These are phyloP conservation scores for Nomada ferruginata DNA, from an alignment of 2,888 invertebrate genomes.

Conservation along the genomic window DNA sequence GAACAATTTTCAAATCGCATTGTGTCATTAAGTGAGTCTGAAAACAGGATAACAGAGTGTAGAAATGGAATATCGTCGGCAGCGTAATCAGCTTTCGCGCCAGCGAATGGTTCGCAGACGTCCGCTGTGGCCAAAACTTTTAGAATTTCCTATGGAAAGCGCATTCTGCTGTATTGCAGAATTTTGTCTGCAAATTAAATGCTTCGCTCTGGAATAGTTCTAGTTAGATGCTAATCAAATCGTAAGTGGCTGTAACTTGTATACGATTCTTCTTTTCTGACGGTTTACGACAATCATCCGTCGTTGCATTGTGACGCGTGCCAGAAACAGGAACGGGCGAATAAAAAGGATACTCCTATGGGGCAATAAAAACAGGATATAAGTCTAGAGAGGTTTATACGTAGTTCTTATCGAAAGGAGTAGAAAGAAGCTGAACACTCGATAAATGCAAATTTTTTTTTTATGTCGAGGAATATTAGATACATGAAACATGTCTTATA, in stretches of 20 bases:
- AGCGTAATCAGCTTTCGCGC: constrained; percentile 64
- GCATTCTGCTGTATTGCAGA: not conserved
- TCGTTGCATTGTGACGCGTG: not conserved
- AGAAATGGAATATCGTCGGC: constrained; percentile 60
- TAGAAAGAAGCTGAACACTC: no score
- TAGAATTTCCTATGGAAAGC: constrained; percentile 28
- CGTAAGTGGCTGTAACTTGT: not conserved
- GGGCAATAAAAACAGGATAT: no score
- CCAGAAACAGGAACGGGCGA: not conserved
- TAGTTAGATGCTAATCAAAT: constrained; percentile 5
- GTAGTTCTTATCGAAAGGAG: no score
- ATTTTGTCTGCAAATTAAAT: constrained; percentile 23
- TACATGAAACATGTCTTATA: no score
- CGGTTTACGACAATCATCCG: not conserved
- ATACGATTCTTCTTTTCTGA: not conserved
- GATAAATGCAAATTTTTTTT: no score
- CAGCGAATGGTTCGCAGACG: constrained; percentile 55
- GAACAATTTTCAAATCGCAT: constrained; percentile 60
- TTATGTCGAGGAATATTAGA: no score
- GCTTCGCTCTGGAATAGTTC: constrained; percentile 11
- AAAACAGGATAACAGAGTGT: constrained; percentile 58
- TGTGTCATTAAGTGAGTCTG: constrained; percentile 53
- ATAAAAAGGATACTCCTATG: no score
- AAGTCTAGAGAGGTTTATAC: no score
- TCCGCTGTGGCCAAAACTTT: constrained; percentile 45